phyloP scores from a whole-genome alignment of 2,888 invertebrate genomes.

The Drosophila nr. fundita region DNA sequence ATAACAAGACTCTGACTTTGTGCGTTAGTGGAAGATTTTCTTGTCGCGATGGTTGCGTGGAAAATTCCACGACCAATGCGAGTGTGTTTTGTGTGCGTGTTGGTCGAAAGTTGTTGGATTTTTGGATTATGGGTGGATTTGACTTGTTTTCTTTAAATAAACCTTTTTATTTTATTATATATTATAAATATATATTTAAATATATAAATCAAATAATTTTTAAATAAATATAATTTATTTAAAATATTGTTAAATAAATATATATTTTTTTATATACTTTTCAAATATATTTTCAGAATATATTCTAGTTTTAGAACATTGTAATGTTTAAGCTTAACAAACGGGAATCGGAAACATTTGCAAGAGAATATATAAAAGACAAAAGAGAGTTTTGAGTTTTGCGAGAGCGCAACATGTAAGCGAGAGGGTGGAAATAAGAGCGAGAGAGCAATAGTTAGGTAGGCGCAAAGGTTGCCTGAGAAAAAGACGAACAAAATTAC shows the following conservation, averaged over 20 bases:
- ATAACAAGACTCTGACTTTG: constrained; percentile 57
- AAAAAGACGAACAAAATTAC: background rate
- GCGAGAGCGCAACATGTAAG: constrained; percentile 4
- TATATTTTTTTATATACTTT: background rate
- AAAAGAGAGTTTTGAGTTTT: background rate
- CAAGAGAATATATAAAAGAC: background rate
- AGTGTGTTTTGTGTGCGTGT: background rate
- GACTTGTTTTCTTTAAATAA: background rate
- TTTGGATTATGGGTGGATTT: background rate
- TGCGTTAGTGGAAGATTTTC: constrained; percentile 58
- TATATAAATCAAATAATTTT: background rate
- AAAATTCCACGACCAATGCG: constrained; percentile 58
- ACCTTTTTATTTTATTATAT: background rate
- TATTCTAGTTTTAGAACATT: background rate
- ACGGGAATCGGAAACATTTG: background rate
- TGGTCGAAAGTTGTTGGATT: constrained; percentile 1
- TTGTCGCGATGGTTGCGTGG: constrained; percentile 47
- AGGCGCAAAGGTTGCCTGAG: constrained; percentile 17
- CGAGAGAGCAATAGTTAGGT: background rate
- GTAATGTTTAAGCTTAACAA: background rate
- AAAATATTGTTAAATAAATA: background rate
- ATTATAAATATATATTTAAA: background rate
- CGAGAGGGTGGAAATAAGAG: background rate
- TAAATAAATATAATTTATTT: background rate
- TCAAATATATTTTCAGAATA: background rate